Percentiles rank a stretch among this genome's conserved stretches.
phyloP scores from a whole-genome alignment of 2,888 invertebrate species.

The Hirtodrosophila trivittata region DNA sequence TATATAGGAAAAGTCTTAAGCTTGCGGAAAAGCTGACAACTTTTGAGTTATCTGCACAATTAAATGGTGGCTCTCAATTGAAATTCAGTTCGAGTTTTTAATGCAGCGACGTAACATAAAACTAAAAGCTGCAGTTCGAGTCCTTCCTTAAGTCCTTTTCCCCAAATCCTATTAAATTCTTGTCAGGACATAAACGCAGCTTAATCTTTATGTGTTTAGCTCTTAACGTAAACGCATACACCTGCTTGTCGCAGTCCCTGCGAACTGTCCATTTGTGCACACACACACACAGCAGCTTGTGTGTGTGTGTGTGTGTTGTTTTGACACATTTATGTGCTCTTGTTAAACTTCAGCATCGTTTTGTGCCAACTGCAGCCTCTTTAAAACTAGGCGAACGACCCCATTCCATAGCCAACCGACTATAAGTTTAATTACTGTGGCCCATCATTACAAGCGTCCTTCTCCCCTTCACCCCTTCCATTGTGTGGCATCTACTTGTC shows the following conservation, averaged over 20 bases:
- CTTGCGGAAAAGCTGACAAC: no score
- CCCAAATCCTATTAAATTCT: background rate
- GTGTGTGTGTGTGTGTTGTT: conserved; percentile 42
- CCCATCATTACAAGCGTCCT: conserved; percentile 72
- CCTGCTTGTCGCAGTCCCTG: conserved; percentile 48
- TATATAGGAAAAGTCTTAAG: no score
- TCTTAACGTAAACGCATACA: conserved; percentile 48
- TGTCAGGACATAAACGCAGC: conserved; percentile 50
- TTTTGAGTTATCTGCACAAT: no score
- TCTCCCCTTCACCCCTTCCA: background rate
- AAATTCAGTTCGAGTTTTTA: no score
- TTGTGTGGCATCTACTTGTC: conserved; percentile 21
- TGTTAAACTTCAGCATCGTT: conserved; percentile 52
- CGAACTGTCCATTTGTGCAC: conserved; percentile 28
- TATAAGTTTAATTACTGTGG: conserved; percentile 73
- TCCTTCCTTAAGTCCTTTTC: no score
- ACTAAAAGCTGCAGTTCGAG: no score
- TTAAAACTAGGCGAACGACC: conserved; percentile 34
- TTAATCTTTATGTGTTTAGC: conserved; percentile 62
- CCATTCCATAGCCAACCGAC: conserved; percentile 38
- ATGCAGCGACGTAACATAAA: no score
- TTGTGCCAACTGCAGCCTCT: conserved; percentile 37
- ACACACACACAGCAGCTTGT: background rate
- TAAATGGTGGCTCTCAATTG: no score
- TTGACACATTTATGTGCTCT: conserved; percentile 65